These are phyloP conservation scores for Luscinia megarhynchos DNA, from an alignment of 2,797 vertebrate species.

Conservation along the genomic window DNA sequence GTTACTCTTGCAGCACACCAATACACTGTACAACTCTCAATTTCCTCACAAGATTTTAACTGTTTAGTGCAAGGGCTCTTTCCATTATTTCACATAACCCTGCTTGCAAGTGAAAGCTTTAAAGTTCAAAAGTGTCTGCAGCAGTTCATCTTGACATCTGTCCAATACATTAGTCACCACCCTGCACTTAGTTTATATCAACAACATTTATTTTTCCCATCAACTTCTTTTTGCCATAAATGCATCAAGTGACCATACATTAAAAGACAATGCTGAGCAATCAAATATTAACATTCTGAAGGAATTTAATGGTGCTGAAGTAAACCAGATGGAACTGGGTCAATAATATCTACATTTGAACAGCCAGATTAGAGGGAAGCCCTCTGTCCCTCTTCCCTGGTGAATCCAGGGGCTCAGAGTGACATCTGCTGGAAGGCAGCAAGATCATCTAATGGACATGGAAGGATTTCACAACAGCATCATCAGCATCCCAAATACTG, in stretches of 20 bases:
- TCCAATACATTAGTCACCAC: neutral
- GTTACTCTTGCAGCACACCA: neutral
- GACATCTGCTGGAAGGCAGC: constrained; percentile 63
- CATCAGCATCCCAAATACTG: neutral
- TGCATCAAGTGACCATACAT: neutral
- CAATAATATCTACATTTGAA: accelerated
- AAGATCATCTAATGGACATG: accelerated
- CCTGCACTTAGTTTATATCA: neutral
- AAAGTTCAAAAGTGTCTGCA: neutral
- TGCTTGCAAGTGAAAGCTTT: neutral
- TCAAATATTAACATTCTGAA: neutral
- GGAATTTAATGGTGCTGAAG: neutral
- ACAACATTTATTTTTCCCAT: neutral
- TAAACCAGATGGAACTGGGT: neutral
- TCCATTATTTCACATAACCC: neutral
- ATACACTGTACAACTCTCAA: neutral
- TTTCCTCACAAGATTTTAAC: neutral
- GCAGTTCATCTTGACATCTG: neutral
- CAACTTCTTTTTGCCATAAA: neutral
- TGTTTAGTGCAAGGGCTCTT: accelerated
- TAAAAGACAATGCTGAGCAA: neutral
- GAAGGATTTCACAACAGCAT: neutral
- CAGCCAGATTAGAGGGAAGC: neutral
- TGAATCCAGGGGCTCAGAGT: neutral
- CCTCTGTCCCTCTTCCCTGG: neutral